Evolutionary conservation across 2,888 invertebrate species (phyloP), one percentile per base, ranked within the genome.

Genomic region (Dorcus hopei): DNA sequence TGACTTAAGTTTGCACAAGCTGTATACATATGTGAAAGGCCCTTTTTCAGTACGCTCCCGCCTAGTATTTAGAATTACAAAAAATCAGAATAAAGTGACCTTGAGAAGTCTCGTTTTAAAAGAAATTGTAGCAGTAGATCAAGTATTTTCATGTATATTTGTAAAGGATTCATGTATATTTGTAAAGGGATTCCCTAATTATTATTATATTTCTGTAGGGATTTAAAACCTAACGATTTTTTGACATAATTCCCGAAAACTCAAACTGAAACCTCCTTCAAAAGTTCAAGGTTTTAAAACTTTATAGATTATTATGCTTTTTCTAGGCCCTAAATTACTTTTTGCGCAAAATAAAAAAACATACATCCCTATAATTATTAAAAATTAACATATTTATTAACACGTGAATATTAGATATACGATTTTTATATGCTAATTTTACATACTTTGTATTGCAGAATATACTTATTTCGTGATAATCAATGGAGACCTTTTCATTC

Each of bases 41-140:
- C 26, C 26, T 33, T 33, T 33, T 33, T 33, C 26, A 33, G 6
- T 33, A 33, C 6, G 26, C 26, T 3, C 26, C 26, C 26, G 5
- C 26, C 26, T 33, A 33, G 26, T 33, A 33, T 33, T 6, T 4
- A 33, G 19, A 33, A 33, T 33, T 33, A 33, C 26, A 39, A 26
- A 52, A 42, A 40, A 52, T 55, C 52, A 50, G 55, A 49, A 59
- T 48, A 55, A 59, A 59, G 59, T 59, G 59, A 59, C 59, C 59
- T 59, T 59, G 42, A 41, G 16, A 52, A 49, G 49, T 55, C 51
- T 55, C 52, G 52, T 52, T 33, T 19, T 41, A 50, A 23, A 45
- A 38, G 42, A 54, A 49, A 54, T 47, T 51, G 48, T 33, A 58
- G 54, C 48, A 47, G 50, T 51, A 54, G 49, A 54, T 38, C 40